Percentiles rank a stretch among this genome's conserved stretches.
These are phyloP conservation scores for Pogoniulus pusillus DNA, from an alignment of 2,797 vertebrate species.

Conservation along the genomic window DNA sequence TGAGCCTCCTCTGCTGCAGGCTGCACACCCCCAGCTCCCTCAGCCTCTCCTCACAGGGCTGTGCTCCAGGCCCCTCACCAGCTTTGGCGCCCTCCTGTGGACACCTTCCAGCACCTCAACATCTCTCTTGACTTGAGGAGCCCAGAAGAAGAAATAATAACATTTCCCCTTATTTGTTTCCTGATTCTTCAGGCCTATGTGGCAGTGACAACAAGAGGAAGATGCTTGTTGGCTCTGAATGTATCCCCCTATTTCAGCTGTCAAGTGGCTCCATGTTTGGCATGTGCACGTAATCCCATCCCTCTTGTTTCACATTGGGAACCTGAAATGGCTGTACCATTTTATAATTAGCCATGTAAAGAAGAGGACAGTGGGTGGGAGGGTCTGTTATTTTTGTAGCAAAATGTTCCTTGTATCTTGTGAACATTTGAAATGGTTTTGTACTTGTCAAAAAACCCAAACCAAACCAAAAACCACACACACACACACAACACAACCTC, in stretches of 20 bases:
- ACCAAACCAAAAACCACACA: constrained; percentile 25
- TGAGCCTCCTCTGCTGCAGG: no score
- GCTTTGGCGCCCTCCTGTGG: no score
- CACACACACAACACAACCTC: no score
- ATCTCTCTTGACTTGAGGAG: no score
- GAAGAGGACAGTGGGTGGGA: constrained; percentile 38
- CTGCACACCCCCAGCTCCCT: no score
- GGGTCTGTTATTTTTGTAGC: constrained; percentile 77
- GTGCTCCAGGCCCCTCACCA: no score
- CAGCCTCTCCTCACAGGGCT: no score
- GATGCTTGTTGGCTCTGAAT: constrained; percentile 67
- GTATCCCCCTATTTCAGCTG: constrained; percentile 64
- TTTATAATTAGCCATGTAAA: constrained; percentile 76
- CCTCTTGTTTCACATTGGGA: constrained; percentile 60
- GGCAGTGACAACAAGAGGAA: constrained; percentile 32
- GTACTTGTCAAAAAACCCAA: constrained; percentile 62
- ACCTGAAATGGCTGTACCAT: constrained; percentile 65
- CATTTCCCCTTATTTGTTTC: background rate
- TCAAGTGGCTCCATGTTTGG: constrained; percentile 63
- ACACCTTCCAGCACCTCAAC: no score
- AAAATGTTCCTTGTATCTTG: constrained; percentile 72
- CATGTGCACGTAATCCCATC: constrained; percentile 51
- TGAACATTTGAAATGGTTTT: constrained; percentile 74
- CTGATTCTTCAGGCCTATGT: constrained; percentile 13
- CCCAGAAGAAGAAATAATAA: background rate